These are phyloP conservation scores for Enteromius thamalakanensis DNA, from an alignment of 2,797 vertebrate genomes.

Conservation along the genomic window DNA sequence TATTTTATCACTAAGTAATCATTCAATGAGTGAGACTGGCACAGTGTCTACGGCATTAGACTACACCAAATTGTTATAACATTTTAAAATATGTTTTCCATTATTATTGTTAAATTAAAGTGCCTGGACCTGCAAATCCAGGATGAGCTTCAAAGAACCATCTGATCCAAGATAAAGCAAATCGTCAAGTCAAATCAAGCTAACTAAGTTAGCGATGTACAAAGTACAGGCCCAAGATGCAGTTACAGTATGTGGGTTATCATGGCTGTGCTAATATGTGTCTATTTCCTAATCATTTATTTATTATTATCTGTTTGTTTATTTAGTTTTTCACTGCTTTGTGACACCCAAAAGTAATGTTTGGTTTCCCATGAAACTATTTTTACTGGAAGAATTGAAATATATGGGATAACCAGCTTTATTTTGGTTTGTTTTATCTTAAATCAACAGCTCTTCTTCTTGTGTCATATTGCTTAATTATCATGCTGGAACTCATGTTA, in stretches of 20 bases:
- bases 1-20: too few relatives aligned
- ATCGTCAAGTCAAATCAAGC: too few relatives aligned
- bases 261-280: neutral
- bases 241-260: neutral
- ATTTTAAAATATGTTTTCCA: too few relatives aligned
- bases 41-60: too few relatives aligned
- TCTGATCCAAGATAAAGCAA: too few relatives aligned
- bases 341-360: neutral
- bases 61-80: too few relatives aligned
- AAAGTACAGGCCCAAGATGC: too few relatives aligned
- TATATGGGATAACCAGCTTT: neutral
- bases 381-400: neutral
- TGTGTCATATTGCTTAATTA: conserved; percentile 49
- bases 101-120: too few relatives aligned
- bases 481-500: conserved; percentile 19
- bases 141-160: too few relatives aligned
- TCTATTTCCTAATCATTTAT: neutral
- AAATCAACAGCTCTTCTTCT: neutral
- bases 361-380: neutral
- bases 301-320: neutral
- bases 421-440: neutral
- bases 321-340: neutral
- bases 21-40: too few relatives aligned
- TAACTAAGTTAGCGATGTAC: neutral
- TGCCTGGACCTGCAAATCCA: too few relatives aligned